Conservation (phyloP, 2,113 vertebrate genomes). For the Planiliza haematocheilus region DNA sequence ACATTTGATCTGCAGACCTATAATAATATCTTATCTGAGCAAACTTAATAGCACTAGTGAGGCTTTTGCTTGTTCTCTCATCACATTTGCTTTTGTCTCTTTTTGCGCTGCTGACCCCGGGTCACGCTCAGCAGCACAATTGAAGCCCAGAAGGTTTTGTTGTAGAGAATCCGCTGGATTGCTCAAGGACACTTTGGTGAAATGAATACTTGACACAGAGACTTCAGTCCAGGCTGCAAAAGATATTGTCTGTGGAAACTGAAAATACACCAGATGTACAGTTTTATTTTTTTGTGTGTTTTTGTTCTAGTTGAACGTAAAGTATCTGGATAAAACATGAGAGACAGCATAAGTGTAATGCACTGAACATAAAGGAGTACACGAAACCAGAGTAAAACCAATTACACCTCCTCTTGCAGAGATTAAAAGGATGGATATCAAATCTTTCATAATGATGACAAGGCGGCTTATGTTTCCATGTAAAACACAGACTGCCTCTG, state of each 20-base stretch:
- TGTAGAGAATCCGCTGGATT: not conserved
- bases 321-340: too few species aligned
- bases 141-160: not conserved
- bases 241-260: too few species aligned
- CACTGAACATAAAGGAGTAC: too few species aligned
- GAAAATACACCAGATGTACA: too few species aligned
- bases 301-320: too few species aligned
- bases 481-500: constrained; percentile 67
- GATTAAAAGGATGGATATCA: constrained; percentile 41
- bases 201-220: constrained; percentile 6
- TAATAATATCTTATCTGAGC: not conserved
- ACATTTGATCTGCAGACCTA: constrained; percentile 7
- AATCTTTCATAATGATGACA: constrained; percentile 54
- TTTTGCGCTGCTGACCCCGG: not conserved
- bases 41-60: constrained; percentile 1
- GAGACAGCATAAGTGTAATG: too few species aligned
- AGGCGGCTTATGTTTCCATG: constrained; percentile 60
- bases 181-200: not conserved
- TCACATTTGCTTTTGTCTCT: constrained; percentile 15
- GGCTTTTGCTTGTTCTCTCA: not conserved
- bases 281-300: too few species aligned
- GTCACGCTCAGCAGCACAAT: not conserved
- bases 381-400: constrained; percentile 13
- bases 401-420: constrained; percentile 36
- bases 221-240: not conserved